A percentile compares a stretch with the other conserved stretches of the same genome.
phyloP scores from a whole-genome alignment of 30 jellyfish, hydroid and myxozoan genomes.

The Morbakka virulenta region DNA sequence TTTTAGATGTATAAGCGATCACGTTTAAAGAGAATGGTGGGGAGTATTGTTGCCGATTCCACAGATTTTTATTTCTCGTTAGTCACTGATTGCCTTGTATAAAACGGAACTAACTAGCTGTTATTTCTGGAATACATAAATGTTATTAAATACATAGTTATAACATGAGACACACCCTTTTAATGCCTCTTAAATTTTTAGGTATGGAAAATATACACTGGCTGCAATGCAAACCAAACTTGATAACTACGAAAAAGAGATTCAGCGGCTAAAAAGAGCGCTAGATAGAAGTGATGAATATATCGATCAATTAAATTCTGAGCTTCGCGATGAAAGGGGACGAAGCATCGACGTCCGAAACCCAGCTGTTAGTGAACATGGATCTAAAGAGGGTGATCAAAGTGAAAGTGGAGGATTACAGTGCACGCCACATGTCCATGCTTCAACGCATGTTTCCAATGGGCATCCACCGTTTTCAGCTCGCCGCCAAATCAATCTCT shows the following conservation, averaged over 20 bases:
- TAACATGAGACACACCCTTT: no score
- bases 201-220: conserved; percentile 82
- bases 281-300: conserved; percentile 87
- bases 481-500: not conserved
- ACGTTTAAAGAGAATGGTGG: no score
- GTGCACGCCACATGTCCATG: not conserved
- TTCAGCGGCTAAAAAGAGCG: conserved; percentile 75
- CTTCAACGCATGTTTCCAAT: not conserved
- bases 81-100: no score
- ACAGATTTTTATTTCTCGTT: no score
- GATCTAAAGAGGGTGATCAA: no score
- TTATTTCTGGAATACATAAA: no score
- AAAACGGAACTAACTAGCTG: no score
- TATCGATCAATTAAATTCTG: conserved; percentile 69
- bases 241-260: conserved; percentile 84
- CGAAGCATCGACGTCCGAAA: not conserved
- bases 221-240: conserved; percentile 90
- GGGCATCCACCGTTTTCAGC: not conserved
- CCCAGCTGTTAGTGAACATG: not conserved
- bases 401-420: not conserved
- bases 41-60: no score
- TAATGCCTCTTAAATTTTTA: not conserved
- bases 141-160: no score
- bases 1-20: no score
- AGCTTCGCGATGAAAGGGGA: not conserved